phyloP scores from a whole-genome alignment of 2,113 vertebrate species.

The Paratilapia polleni region DNA sequence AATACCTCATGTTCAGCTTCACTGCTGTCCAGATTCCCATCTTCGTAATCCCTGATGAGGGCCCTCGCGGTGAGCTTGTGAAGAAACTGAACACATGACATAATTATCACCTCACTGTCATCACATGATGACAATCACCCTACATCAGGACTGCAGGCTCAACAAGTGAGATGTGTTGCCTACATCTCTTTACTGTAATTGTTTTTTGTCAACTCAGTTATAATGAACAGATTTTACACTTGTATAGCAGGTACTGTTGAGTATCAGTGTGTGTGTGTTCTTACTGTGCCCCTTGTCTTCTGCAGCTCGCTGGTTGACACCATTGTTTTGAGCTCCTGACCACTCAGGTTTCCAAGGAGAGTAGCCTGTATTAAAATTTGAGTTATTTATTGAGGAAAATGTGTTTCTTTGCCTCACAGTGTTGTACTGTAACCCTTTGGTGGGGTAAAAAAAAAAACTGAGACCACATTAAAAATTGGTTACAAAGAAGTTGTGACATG shows the following conservation, averaged over 20 bases:
- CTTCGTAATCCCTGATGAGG: conserved; percentile 88
- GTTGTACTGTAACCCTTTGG: not conserved
- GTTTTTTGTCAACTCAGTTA: too few species aligned
- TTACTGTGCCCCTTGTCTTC: conserved; percentile 89
- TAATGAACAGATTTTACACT: not conserved
- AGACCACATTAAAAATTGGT: not conserved
- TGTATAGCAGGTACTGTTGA: not conserved
- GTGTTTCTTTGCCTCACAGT: not conserved
- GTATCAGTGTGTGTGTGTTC: conserved; percentile 12
- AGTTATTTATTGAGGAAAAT: not conserved
- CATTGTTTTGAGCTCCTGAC: conserved; percentile 84
- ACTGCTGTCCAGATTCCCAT: conserved; percentile 81
- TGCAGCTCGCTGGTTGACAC: conserved; percentile 90
- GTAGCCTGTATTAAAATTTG: conserved; percentile 79
- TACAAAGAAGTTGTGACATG: too few species aligned
- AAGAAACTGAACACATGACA: conserved; percentile 79
- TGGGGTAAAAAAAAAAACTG: not conserved
- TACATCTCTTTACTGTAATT: too few species aligned
- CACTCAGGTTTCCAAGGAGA: conserved; percentile 81
- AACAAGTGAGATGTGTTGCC: not conserved
- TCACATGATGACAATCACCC: not conserved
- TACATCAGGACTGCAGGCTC: not conserved
- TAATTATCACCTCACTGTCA: not conserved
- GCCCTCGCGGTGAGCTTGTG: conserved; percentile 89
- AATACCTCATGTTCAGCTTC: conserved; percentile 87